These are phyloP conservation scores for Caenorhabditis sp. DNA, from an alignment of 2,888 invertebrate species.

Conservation along the genomic window DNA sequence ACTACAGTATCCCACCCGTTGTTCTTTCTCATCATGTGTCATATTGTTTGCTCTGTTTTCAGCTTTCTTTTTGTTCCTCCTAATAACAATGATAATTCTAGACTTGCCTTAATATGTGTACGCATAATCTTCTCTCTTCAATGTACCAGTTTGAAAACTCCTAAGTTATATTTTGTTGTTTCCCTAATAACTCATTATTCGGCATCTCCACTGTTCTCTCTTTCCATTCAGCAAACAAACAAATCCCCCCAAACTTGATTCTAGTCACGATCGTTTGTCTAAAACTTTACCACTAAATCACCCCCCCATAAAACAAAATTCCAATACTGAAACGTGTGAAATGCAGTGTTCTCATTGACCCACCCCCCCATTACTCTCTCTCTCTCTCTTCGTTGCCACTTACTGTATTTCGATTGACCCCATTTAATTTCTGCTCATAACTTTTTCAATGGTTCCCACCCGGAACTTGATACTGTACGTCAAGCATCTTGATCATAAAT, in stretches of 20 bases:
- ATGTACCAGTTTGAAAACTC: not conserved
- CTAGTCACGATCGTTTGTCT: constrained; percentile 43
- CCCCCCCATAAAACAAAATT: constrained; percentile 36
- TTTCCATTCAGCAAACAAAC: constrained; percentile 52
- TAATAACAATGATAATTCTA: constrained; percentile 28
- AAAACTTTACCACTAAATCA: constrained; percentile 17
- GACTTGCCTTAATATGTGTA: constrained; percentile 37
- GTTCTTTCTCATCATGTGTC: constrained; percentile 34
- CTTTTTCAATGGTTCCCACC: not conserved
- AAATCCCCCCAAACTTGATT: constrained; percentile 41
- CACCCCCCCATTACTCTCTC: too few species aligned
- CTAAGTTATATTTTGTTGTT: constrained; percentile 45
- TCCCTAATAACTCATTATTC: constrained; percentile 2
- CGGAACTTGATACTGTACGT: constrained; percentile 4
- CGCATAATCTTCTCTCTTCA: constrained; percentile 39
- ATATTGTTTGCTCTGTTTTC: constrained; percentile 33
- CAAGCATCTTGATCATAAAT: constrained; percentile 24
- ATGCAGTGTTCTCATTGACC: constrained; percentile 54
- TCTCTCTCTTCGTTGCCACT: constrained; percentile 9
- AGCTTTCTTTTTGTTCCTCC: not conserved
- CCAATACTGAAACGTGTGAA: constrained; percentile 61
- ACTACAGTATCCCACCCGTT: constrained; percentile 29
- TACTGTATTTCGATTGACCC: constrained; percentile 6
- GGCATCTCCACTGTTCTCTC: constrained; percentile 25
- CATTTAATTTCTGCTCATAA: constrained; percentile 5